phyloP scores from a whole-genome alignment of 2,113 vertebrate genomes.

The Nerophis ophidion region DNA sequence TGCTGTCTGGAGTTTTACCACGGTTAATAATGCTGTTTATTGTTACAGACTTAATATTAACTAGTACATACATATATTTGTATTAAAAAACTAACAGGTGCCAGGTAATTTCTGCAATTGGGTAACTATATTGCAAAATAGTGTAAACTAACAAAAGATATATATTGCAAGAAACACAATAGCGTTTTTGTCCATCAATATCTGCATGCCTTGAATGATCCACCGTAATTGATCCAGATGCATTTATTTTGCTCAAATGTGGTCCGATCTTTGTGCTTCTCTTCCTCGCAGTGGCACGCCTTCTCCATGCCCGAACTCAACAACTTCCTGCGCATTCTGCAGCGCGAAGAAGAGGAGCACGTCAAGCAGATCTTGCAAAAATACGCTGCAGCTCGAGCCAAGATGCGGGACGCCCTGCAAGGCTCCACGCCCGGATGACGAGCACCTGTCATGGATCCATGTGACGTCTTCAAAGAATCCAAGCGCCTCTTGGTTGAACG shows the following conservation, averaged over 20 bases:
- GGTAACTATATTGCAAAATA: no score
- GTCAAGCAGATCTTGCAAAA: slow-evolving; percentile 82
- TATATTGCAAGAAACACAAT: no score
- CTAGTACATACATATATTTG: no score
- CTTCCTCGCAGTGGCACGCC: slow-evolving; percentile 81
- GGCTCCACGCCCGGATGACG: slow-evolving; percentile 76
- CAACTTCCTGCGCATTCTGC: slow-evolving; percentile 88
- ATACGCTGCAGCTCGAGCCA: slow-evolving; percentile 79
- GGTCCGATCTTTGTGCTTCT: background rate
- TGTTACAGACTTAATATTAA: no score
- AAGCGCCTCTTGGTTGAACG: slow-evolving; percentile 60
- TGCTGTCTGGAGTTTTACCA: no score
- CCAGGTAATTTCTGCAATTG: no score
- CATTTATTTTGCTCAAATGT: background rate
- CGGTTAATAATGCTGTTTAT: no score
- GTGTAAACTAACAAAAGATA: no score
- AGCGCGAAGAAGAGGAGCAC: slow-evolving; percentile 90
- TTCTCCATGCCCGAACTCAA: slow-evolving; percentile 89
- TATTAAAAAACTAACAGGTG: no score
- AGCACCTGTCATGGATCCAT: slow-evolving; percentile 56
- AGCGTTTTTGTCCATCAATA: no score
- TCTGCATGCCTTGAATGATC: no score
- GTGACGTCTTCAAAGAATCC: slow-evolving; percentile 47
- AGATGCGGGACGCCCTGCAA: slow-evolving; percentile 80
- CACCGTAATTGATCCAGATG: no score